phyloP scores from a whole-genome alignment of 2,113 vertebrate genomes.

The Macquaria australasica region DNA sequence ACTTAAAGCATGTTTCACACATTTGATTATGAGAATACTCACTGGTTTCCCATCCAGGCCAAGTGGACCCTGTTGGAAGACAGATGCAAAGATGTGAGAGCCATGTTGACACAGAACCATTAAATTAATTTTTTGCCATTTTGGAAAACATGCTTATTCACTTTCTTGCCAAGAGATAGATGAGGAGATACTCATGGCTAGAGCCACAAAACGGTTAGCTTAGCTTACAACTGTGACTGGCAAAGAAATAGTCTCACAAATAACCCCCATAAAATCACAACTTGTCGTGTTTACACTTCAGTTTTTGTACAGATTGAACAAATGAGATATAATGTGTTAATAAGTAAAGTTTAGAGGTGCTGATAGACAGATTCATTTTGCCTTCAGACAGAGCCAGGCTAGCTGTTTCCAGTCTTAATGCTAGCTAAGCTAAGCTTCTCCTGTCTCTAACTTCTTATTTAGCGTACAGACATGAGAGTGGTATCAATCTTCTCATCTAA shows the following conservation, averaged over 20 bases:
- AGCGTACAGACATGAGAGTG: background rate
- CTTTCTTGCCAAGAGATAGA: constrained; percentile 1
- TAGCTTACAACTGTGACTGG: too few relatives aligned
- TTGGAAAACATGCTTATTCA: constrained; percentile 1
- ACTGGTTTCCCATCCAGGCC: constrained; percentile 97
- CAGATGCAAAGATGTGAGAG: constrained; percentile 14
- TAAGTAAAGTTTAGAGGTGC: background rate
- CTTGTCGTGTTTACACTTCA: too few relatives aligned
- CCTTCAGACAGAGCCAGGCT: background rate
- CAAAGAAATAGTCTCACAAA: too few relatives aligned
- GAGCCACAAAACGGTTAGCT: too few relatives aligned
- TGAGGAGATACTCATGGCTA: background rate
- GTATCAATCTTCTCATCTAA: background rate
- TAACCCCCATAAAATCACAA: background rate
- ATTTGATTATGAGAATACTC: constrained; percentile 79
- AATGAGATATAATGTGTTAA: background rate
- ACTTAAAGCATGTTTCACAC: constrained; percentile 2
- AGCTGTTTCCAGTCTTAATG: background rate
- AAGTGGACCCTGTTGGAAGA: constrained; percentile 89
- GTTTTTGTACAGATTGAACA: too few relatives aligned
- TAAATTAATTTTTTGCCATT: background rate
- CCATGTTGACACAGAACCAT: background rate
- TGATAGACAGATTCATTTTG: background rate
- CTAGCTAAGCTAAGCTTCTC: background rate
- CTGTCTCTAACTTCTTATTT: background rate